phyloP scores from a whole-genome alignment of 2,113 vertebrate species.

The Clarias macrocephalus region DNA sequence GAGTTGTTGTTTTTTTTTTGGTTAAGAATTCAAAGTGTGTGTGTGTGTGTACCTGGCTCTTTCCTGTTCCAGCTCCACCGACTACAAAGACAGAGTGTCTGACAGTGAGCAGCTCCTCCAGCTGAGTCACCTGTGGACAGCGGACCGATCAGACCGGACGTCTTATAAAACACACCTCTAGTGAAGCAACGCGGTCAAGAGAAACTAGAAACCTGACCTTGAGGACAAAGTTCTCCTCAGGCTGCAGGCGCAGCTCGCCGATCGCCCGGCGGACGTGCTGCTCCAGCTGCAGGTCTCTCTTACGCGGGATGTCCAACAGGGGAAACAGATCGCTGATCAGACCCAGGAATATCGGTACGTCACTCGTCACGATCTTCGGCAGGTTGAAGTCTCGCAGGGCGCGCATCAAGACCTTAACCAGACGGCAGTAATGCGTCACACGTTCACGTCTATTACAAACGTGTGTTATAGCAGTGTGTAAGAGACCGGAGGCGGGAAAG shows the following conservation, averaged over 20 bases:
- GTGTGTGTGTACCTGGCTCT: conserved; percentile 70
- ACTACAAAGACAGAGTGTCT: conserved; percentile 75
- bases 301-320: conserved; percentile 75
- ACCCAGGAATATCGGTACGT: conserved; percentile 77
- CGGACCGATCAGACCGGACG: not conserved
- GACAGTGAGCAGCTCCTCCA: conserved; percentile 73
- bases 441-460: not conserved
- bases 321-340: conserved; percentile 79
- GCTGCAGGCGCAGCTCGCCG: conserved; percentile 77
- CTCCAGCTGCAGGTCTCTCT: conserved; percentile 76
- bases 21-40: not conserved
- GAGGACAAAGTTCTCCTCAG: conserved; percentile 85
- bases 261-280: conserved; percentile 77
- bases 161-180: not conserved
- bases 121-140: conserved; percentile 69
- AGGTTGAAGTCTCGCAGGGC: conserved; percentile 82
- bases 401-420: conserved; percentile 73
- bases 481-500: not conserved
- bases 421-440: not conserved
- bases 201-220: conserved; percentile 70
- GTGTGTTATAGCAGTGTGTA: not conserved
- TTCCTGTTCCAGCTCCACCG: conserved; percentile 75
- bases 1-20: not conserved
- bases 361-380: conserved; percentile 77
- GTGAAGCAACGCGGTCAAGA: not conserved